Evolutionary conservation across 2,888 invertebrate genomes (phyloP), one percentile per base, ranked within the genome.

Genomic region (Pammene aurita): DNA sequence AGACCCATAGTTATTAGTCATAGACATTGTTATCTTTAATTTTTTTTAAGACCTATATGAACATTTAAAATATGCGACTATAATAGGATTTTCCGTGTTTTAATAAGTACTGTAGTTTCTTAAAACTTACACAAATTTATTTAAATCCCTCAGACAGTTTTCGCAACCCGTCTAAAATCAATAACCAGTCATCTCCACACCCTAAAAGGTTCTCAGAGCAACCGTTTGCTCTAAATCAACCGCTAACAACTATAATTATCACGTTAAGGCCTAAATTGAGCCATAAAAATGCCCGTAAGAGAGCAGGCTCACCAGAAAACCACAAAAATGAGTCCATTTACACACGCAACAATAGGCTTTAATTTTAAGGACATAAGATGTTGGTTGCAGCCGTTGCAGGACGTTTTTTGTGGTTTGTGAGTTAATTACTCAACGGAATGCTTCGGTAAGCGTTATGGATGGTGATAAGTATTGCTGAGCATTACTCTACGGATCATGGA

Each of bases 401-500:
- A 50, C 26, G 26, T 9, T 52, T 52, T 38, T 62, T 13, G 48
- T 50, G 16, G 16, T 18, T 50, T 5, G 61, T 62, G 42, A 6
- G 46, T 50, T 66, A 66, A 66, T 66, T 66, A 66, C 57, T 57
- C 2, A 46, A 44, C 14, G 44, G 64, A 64, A 64, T 64, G 64
- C 35, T 16, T 11, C 11, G 62, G 62, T 50, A 41, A 66, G 41
- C 57, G 35, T 66, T 66, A 57, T 56, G 18, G 57, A 46, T 55
- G 46, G 38, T 41, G 65, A 57, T 66, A 38, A 57, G 11, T 56
- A 50, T 57, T 5, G 50, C 18, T 46, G 60, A 14, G 7, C 26
- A 41, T 50, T 62, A 38, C 62, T 62, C 62, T 26, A 10, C 26
- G 48, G 50, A 50, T 61, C 61, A 50, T 61, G 35, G 46, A 57